Base-by-base conservation (phyloP, 1,140 invertebrate species). In the Acromyrmex heyeri region DNA sequence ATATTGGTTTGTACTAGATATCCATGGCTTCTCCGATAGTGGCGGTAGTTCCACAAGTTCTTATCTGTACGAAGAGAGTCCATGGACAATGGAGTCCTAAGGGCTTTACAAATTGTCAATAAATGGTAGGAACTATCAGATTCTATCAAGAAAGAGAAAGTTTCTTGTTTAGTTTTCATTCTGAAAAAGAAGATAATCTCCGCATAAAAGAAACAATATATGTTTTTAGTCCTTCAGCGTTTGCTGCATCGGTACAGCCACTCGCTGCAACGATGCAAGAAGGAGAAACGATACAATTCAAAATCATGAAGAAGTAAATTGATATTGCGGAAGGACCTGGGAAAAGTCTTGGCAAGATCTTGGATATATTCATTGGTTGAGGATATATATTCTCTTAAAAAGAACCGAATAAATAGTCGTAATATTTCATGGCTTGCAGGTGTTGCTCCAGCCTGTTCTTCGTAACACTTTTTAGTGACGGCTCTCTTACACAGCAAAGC, bases 351-450 rank as follows among this genome's bases (percentile, higher is more conserved):
- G 79, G 67, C 53, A 38, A 73, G 79, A 77, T 38, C 38, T 82
- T 48, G 79, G 79, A 82, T 82, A 73, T 73, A 83, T 83, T 83
- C 69, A 83, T 83, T 48, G 79, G 79, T 18, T 24, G 79, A 14
- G 55, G 38, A 83, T 48, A 83, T 73, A 75, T 75, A 69, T 50
- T 21, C 21, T 62, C 69, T 83, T 75, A 61, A 75, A 61, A 83
- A 83, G 69, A 75, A 75, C 55, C n/a, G 67, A 83, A 83, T 83
- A 83, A 83, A 83, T 83, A 83, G 69, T 48, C 79, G 79, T 83
- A 83, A 83, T 83, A 83, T 83, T 83, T 83, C 79, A 83, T 69
- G 38, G 55, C 55, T 50, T 50, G 79, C 79, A 73, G 69, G 69
- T 73, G 79, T 83, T 75, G 79, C 79, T 83, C 30, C 79, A 48